A percentile compares a stretch with the other conserved stretches of the same genome.
These are phyloP conservation scores for Danaus chrysippus DNA, from an alignment of 2,888 invertebrate species.

Conservation along the genomic window DNA sequence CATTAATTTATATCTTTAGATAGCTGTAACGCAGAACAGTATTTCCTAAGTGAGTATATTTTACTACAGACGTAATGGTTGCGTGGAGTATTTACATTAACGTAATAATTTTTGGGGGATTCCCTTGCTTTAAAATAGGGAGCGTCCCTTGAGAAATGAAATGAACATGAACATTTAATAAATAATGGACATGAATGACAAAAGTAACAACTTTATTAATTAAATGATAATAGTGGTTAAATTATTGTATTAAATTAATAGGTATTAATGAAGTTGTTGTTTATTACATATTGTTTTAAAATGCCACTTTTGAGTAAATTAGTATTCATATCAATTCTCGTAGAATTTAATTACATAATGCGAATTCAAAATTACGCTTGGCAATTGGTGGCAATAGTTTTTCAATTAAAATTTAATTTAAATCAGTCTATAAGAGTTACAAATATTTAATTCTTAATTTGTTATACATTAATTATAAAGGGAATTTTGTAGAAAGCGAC, in stretches of 20 bases:
- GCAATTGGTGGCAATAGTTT: not conserved
- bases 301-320: too few relatives aligned
- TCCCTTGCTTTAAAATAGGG: not conserved
- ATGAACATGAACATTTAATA: not conserved
- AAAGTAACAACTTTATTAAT: too few relatives aligned
- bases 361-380: not conserved
- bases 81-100: slow-evolving; percentile 52
- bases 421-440: slow-evolving; percentile 5
- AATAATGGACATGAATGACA: not conserved
- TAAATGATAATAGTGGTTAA: too few relatives aligned
- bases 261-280: too few relatives aligned
- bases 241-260: too few relatives aligned
- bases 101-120: slow-evolving; percentile 11
- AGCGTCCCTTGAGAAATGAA: not conserved
- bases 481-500: too few relatives aligned
- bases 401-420: not conserved
- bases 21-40: too few relatives aligned
- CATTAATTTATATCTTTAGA: too few relatives aligned
- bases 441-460: slow-evolving; percentile 7
- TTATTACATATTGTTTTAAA: too few relatives aligned
- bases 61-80: slow-evolving; percentile 42
- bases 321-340: too few relatives aligned
- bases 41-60: not conserved
- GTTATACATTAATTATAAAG: too few relatives aligned
- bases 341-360: too few relatives aligned